These are phyloP conservation scores for Percopsis omiscomaycus DNA, from an alignment of 2,797 vertebrate species.

Conservation along the genomic window DNA sequence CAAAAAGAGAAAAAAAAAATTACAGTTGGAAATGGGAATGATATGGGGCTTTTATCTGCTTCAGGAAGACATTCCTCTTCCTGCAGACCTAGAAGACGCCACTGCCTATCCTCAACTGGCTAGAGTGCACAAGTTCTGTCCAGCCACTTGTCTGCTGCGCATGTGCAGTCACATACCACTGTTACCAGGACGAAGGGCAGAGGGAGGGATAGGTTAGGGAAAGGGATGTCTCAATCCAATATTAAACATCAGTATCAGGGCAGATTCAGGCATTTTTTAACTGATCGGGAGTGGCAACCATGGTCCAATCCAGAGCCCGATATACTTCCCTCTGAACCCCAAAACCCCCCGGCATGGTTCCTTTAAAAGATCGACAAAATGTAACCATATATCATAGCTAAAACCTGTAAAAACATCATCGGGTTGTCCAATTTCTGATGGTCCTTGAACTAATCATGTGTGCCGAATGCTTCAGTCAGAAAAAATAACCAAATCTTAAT, in stretches of 20 bases:
- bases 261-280: neutral
- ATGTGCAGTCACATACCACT: conserved; percentile 57
- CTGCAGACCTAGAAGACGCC: conserved; percentile 22
- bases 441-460: no score
- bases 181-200: conserved; percentile 39
- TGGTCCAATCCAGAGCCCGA: no score
- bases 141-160: conserved; percentile 48
- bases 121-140: conserved; percentile 32
- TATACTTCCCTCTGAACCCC: no score
- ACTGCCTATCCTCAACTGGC: conserved; percentile 23
- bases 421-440: no score
- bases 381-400: no score
- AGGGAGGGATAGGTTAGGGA: conserved; percentile 53
- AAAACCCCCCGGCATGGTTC: no score
- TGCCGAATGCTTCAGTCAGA: no score
- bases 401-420: no score
- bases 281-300: neutral
- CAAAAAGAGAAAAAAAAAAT: no score
- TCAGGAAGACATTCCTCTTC: conserved; percentile 41
- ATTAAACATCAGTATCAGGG: conserved; percentile 32
- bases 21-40: conserved; percentile 11
- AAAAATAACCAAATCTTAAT: no score
- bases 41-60: conserved; percentile 49
- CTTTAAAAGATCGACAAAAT: no score
- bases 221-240: conserved; percentile 52